Conservation (phyloP, 2,888 invertebrate species). For the Agrotis clavis region DNA sequence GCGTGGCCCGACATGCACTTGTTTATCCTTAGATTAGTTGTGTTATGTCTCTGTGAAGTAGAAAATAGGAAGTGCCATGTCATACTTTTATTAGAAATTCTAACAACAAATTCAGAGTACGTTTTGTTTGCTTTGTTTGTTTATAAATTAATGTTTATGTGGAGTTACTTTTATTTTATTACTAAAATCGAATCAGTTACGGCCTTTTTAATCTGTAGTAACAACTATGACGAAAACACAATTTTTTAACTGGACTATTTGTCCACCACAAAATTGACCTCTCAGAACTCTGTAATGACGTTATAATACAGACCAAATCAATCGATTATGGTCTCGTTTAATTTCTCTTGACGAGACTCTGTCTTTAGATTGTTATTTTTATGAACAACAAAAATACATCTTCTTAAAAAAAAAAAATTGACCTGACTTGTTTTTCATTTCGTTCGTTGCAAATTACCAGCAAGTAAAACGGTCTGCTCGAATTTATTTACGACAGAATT, state of each 20-base stretch:
- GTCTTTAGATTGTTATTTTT: too few relatives aligned
- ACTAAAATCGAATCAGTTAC: slow-evolving; percentile 9
- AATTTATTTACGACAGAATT: background rate
- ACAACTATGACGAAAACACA: too few relatives aligned
- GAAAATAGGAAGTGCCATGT: background rate
- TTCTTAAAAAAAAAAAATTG: too few relatives aligned
- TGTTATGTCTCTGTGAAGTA: background rate
- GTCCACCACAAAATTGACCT: too few relatives aligned
- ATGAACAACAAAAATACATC: too few relatives aligned
- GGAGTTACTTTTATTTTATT: background rate
- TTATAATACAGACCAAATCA: too few relatives aligned
- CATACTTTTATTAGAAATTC: slow-evolving; percentile 29
- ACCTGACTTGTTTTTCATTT: too few relatives aligned
- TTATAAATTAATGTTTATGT: slow-evolving; percentile 28
- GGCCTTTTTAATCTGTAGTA: slow-evolving; percentile 16
- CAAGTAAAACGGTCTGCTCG: background rate
- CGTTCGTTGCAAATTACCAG: background rate
- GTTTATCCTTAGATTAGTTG: background rate
- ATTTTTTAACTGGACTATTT: too few relatives aligned
- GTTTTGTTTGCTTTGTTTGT: slow-evolving; percentile 16
- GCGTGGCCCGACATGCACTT: too few relatives aligned
- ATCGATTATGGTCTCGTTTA: too few relatives aligned
- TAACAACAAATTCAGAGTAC: slow-evolving; percentile 11
- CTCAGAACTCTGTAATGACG: too few relatives aligned
- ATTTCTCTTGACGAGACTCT: too few relatives aligned